Evolutionary conservation across 2,113 vertebrate genomes (phyloP).

Genomic region (Noctilio leporinus): DNA sequence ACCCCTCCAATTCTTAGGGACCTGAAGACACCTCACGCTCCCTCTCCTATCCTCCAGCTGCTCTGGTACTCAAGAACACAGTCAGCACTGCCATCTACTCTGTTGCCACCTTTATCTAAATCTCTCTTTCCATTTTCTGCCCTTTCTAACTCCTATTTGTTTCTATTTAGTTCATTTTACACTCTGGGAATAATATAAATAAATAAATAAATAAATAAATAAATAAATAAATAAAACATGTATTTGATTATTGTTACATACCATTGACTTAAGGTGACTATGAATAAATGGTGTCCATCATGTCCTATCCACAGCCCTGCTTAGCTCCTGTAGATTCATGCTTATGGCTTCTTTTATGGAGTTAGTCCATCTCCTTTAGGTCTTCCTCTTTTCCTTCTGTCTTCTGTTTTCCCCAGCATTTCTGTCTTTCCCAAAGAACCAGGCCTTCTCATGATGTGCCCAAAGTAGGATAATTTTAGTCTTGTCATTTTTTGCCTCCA

Average conservation of each 20-base stretch:
- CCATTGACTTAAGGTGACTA: background rate
- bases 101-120: no score
- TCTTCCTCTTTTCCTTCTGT: background rate
- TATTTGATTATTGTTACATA: background rate
- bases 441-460: background rate
- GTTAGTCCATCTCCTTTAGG: background rate
- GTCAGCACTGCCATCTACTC: no score
- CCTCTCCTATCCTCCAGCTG: no score
- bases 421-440: background rate
- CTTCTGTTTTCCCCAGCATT: background rate
- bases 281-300: background rate
- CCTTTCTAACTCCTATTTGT: background rate
- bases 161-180: slow-evolving; percentile 23
- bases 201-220: background rate
- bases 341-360: background rate
- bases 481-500: background rate
- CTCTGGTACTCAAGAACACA: no score
- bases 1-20: no score
- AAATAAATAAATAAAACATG: background rate
- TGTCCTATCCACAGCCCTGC: background rate
- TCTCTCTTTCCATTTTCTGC: background rate
- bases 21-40: no score
- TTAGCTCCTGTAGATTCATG: no score
- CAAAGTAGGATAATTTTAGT: background rate
- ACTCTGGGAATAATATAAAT: background rate